Base-by-base conservation (phyloP, 2,888 invertebrate species). In the Anoplius nigerrimus region DNA sequence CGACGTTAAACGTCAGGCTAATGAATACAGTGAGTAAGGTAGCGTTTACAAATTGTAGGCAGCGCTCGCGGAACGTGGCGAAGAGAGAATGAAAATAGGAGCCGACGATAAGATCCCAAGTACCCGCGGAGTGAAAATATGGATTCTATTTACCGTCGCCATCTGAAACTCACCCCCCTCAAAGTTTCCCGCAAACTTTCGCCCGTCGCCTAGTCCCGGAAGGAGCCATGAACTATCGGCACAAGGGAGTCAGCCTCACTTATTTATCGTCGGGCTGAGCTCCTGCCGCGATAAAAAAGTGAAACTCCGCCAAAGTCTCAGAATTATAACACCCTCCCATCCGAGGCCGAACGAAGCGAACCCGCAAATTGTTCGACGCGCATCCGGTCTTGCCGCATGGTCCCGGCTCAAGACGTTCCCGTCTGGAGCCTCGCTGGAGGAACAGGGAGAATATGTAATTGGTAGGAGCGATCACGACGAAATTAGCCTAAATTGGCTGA, bases 401-500 rank as follows among this genome's bases (percentile, higher is more conserved):
- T 8, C n/a, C 18, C n/a, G n/a, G 16, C 1, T 13, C 13, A 18
- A 48, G 48, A 48, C 8, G 53, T 15, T 4, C 15, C 13, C 8
- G 20, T 53, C 18, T 3, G 16, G 13, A 22, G 8, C 21, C 11
- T 4, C 5, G 4, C 22, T 2, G 3, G 53, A 18, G 15, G 54
- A 54, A 46, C 53, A 64, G 22, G 54, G 22, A 56, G 48, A 52
- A 8, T 51, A 20, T 56, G n/a, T 55, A 58, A 59, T 57, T 51
- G 52, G 56, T 64, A 69, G 48, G 64, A 24, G 53, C 70, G 72
- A 63, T 72, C 65, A 55, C 57, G 24, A 57, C 24, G 56, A 69
- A 76, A 77, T 77, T 72, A 77, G 65, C 53, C 51, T 78, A 65
- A 77, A 77, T 78, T 77, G 74, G 54, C 62, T 64, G 22, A 59